Base-by-base conservation (phyloP, 2,888 invertebrate species). In the Drosophila fulvimacula region DNA sequence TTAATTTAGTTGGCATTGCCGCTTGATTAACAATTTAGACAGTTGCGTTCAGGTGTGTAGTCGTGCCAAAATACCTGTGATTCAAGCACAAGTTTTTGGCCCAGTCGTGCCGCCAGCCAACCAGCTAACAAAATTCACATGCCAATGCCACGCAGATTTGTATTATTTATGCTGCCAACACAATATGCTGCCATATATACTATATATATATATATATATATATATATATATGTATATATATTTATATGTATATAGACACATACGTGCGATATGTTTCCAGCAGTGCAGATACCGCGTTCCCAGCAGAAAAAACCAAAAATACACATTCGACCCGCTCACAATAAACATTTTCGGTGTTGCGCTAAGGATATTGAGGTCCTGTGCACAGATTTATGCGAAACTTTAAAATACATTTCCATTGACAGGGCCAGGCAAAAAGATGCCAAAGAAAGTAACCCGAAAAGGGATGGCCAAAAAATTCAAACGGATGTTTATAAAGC, bases 351-450 rank as follows among this genome's bases (percentile, higher is more conserved):
- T 76, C 34, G 63, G 42, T 48, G 46, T 38, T 68, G 58, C 39
- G 64, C 60, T 34, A 52, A 52, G 52, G 52, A 52, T 39, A 52
- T 38, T 36, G 38, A 38, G 52, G 65, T 39, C 41, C 69, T 64
- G 53, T 61, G 69, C 70, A 59, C 51, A 78, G 73, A 82, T 77
- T 81, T 81, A 69, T 66, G 66, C 65, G 56, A 79, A 79, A 76
- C 74, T 82, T 84, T 73, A 70, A 84, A 84, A 79, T 70, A 76
- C 70, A 76, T 82, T 81, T 81, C 64, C 84, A 82, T 76, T 79
- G 62, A 73, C 61, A 61, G 44, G 44, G 17, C 41, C 44, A 51
- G 32, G 15, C 34, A 1, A 30, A 13, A 48, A 13, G 32, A 19
- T 27, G 42, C 19, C 49, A 41, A 41, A 10, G 24, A 27, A 7